Evolutionary conservation across 2,113 vertebrate genomes (phyloP).

Genomic region (Nestor notabilis): DNA sequence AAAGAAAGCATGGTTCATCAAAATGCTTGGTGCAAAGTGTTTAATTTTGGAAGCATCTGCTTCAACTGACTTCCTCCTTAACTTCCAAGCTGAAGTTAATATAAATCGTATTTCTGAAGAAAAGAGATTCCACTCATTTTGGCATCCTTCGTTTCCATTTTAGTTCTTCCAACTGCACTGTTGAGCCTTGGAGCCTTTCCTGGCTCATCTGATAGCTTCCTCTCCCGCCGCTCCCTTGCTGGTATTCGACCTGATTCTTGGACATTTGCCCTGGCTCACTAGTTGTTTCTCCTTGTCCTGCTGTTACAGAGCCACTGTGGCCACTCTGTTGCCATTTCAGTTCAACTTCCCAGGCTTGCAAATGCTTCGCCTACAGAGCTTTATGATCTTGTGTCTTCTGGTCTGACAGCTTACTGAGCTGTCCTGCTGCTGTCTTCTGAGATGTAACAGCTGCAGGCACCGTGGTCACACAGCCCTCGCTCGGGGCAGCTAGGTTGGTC

Average conservation of each 20-base stretch:
- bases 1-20: not conserved
- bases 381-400: not conserved
- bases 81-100: not conserved
- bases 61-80: not conserved
- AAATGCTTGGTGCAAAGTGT: not conserved
- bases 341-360: not conserved
- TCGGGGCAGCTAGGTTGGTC: not conserved
- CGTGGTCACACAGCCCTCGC: fast-evolving
- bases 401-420: not conserved
- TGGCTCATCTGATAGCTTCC: constrained; percentile 48
- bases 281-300: not conserved
- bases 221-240: not conserved
- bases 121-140: not conserved
- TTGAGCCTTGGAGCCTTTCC: constrained; percentile 28
- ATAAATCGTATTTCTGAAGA: not conserved
- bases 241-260: not conserved
- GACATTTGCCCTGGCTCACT: constrained; percentile 20
- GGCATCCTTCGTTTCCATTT: constrained; percentile 25
- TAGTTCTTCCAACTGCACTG: not conserved
- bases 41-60: constrained; percentile 18
- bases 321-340: not conserved
- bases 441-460: fast-evolving
- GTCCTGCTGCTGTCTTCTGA: not conserved
- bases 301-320: not conserved
- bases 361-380: not conserved